Evolutionary conservation across 2,888 invertebrate species (phyloP), one percentile per base, ranked within the genome.

Genomic region (Calameuta pallipes): DNA sequence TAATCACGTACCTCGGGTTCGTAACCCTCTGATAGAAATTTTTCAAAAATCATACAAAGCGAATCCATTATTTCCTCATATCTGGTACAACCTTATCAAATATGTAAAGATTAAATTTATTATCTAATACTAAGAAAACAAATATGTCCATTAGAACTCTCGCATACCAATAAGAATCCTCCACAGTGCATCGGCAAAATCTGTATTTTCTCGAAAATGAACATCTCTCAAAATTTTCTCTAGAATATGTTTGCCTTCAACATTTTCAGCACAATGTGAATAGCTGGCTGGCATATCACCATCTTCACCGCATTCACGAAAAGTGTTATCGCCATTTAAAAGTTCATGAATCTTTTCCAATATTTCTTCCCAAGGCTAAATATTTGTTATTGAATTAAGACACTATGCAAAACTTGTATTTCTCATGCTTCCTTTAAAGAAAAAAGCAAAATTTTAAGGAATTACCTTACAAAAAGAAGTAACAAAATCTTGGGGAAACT

Each of bases 121-220:
- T 35, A 69, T 12, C n/a, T 23, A 69, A 56, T 69, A 36, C 6
- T 33, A 3, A 30, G 31, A 30, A n/a, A 69, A 33, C 69, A 33
- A 30, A 69, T 35, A 33, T 74, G 13, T 74, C 35, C 15, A 30
- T n/a, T 35, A 74, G 15, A 15, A 69, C 30, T 30, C 13, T 30
- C 73, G 76, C 68, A 80, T 76, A 68, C 82, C 74, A 70, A 78
- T 82, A 34, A 85, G 69, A n/a, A 85, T 75, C 68, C 78, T 82
- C 89, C 89, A 89, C 15, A 89, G 81, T n/a, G 79, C 36, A 78
- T 89, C 89, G 23, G 86, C 85, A 76, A 89, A 87, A 80, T 89
- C 88, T 76, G 80, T 73, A 78, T 88, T 85, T 68, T 83, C 79
- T 36, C 89, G 83, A 31, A 76, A 78, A 15, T 79, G 78, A n/a